Conservation (phyloP, 2,888 invertebrate species). For the Saturnia japonica region DNA sequence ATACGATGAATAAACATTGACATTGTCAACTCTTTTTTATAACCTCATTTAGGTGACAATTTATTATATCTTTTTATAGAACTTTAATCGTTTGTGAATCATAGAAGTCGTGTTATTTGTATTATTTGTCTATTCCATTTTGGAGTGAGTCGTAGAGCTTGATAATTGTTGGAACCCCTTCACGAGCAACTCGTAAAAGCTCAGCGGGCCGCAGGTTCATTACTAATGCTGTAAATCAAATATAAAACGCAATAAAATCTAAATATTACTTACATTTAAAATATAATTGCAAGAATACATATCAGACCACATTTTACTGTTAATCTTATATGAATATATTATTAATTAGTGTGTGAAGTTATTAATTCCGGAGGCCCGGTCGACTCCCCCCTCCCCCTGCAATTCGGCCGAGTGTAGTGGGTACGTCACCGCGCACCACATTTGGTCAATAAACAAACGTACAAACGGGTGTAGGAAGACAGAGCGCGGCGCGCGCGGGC, state of each 20-base stretch:
- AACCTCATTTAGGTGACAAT: not conserved
- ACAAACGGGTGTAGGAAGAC: constrained; percentile 38
- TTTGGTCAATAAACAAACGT: constrained; percentile 50
- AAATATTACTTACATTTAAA: not conserved
- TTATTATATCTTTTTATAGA: not conserved
- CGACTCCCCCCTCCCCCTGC: not conserved
- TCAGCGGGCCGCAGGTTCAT: not conserved
- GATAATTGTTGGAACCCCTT: not conserved
- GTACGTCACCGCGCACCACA: constrained; percentile 27
- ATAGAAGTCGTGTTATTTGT: too few relatives aligned
- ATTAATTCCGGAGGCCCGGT: not conserved
- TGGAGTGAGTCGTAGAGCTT: not conserved
- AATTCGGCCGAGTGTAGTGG: constrained; percentile 17
- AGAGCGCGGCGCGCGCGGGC: constrained; percentile 61
- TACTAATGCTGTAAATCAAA: not conserved
- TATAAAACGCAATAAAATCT: not conserved
- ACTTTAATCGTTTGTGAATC: not conserved
- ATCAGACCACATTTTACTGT: not conserved
- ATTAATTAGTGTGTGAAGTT: not conserved
- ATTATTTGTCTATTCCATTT: not conserved
- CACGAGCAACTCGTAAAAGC: not conserved
- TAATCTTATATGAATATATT: not conserved
- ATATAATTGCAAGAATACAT: not conserved
- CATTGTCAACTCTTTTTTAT: not conserved
- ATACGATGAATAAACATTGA: not conserved